Evolutionary conservation across 1,140 invertebrate genomes (phyloP).

Genomic region (Tetragonula clypearis): DNA sequence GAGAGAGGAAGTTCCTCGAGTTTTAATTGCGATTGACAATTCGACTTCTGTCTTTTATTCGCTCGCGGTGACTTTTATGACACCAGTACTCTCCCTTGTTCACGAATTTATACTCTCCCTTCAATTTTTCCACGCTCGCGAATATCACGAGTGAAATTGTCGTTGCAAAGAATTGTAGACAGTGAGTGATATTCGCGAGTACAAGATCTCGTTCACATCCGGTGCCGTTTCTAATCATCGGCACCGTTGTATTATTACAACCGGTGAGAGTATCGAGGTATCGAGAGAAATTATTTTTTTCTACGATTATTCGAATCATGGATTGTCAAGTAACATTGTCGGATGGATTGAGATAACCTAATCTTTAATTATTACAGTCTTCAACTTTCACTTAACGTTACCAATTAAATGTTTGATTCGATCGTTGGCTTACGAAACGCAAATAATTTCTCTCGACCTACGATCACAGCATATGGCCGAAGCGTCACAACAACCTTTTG

Average conservation of each 20-base stretch:
- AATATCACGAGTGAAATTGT: background rate
- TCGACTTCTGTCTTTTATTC: conserved; percentile 14
- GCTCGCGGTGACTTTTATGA: background rate
- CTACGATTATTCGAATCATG: background rate
- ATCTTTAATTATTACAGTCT: too few relatives aligned
- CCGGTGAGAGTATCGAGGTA: background rate
- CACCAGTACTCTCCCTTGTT: background rate
- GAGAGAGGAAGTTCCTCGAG: background rate
- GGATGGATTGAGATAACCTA: too few relatives aligned
- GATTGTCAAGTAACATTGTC: background rate
- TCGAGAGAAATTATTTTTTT: conserved; percentile 27
- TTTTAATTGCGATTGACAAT: background rate
- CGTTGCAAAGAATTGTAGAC: background rate
- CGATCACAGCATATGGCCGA: background rate
- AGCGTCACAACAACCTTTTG: conserved; percentile 12
- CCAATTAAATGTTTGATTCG: too few relatives aligned
- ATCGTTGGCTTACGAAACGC: background rate
- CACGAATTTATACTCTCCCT: too few relatives aligned
- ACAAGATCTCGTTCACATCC: background rate
- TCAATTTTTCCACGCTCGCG: background rate
- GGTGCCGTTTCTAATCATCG: background rate
- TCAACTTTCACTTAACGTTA: too few relatives aligned
- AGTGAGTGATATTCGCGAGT: background rate
- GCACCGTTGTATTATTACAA: background rate
- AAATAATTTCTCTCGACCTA: conserved; percentile 30